Conservation (phyloP, 2,888 invertebrate genomes). For the Callimorpha dominula region DNA sequence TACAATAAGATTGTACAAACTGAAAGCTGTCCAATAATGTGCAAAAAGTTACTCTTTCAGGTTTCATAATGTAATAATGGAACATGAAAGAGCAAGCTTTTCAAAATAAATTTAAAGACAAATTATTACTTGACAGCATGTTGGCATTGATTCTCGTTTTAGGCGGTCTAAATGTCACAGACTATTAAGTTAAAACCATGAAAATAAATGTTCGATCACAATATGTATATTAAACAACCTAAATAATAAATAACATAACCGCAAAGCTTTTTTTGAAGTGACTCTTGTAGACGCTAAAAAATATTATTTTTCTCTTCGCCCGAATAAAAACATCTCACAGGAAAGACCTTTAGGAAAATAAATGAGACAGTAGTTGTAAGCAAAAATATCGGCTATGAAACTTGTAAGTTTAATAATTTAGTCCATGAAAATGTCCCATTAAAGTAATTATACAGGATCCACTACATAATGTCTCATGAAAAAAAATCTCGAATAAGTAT, state of each 20-base stretch:
- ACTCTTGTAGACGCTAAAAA: background rate
- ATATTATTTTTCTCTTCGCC: background rate
- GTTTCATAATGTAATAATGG: too few relatives aligned
- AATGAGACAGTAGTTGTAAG: background rate
- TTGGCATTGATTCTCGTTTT: too few relatives aligned
- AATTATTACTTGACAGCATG: too few relatives aligned
- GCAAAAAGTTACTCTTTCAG: too few relatives aligned
- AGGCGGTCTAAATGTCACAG: too few relatives aligned
- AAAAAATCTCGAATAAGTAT: constrained; percentile 33
- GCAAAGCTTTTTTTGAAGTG: background rate
- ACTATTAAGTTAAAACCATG: too few relatives aligned
- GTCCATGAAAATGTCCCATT: constrained; percentile 22
- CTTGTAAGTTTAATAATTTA: constrained; percentile 20
- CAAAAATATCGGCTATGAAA: constrained; percentile 2
- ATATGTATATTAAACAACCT: too few relatives aligned
- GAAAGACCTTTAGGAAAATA: background rate
- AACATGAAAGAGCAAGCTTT: too few relatives aligned
- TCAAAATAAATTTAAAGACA: too few relatives aligned
- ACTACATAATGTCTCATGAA: constrained; percentile 22
- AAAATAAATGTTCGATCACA: too few relatives aligned
- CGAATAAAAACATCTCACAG: background rate
- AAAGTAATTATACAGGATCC: constrained; percentile 26
- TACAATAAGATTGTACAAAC: too few relatives aligned
- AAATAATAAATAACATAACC: background rate
- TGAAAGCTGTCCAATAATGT: too few relatives aligned